These are phyloP conservation scores for Psilopsiagon aymara DNA, from an alignment of 2,113 vertebrate species.

Conservation along the genomic window DNA sequence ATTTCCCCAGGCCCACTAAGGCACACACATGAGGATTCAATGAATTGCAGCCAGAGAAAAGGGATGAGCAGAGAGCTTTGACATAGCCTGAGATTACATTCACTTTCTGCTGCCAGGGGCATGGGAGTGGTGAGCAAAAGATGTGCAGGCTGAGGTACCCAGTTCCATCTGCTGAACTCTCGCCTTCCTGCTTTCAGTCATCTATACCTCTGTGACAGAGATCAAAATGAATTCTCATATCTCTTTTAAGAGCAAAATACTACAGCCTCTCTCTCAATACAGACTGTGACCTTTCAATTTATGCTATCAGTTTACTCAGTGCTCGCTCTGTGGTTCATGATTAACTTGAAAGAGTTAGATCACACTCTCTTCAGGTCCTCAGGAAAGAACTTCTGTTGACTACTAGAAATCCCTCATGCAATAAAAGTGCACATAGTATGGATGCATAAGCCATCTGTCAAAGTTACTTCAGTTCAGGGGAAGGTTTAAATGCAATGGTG, in stretches of 20 bases:
- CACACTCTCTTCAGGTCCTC: slow-evolving; percentile 4
- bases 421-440: background rate
- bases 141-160: rapidly evolving
- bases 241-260: background rate
- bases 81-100: background rate
- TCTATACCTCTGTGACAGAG: background rate
- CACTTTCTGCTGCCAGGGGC: background rate
- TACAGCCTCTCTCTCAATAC: background rate
- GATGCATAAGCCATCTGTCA: background rate
- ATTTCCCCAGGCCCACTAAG: background rate
- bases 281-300: slow-evolving; percentile 60
- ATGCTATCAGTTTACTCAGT: slow-evolving; percentile 48
- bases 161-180: background rate
- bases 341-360: slow-evolving; percentile 55
- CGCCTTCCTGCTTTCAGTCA: rapidly evolving
- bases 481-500: background rate
- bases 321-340: slow-evolving; percentile 39
- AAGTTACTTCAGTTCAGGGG: background rate
- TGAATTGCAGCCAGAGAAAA: rapidly evolving
- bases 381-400: slow-evolving; percentile 43
- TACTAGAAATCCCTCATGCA: slow-evolving; percentile 40
- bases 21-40: rapidly evolving
- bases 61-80: background rate
- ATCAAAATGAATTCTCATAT: slow-evolving; percentile 28
- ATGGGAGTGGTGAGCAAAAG: rapidly evolving